Evolutionary conservation across 2,888 invertebrate species (phyloP), one percentile per base, ranked within the genome.

Genomic region (Oscheius sp.): DNA sequence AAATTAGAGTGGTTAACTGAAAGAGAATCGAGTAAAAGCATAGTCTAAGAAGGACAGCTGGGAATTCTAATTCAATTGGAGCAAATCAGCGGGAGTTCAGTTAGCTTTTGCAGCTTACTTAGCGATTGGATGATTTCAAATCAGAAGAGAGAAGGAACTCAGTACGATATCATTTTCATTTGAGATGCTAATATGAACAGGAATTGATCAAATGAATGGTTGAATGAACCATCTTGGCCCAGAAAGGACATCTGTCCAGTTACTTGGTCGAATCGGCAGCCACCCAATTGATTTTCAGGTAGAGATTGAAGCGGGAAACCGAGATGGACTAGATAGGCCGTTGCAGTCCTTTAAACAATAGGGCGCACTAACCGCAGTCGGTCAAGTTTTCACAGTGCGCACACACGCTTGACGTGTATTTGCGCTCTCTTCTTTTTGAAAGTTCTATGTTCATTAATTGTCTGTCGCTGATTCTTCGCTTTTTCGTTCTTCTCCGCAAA

Each of bases 311-410:
- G 34, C 33, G 34, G 55, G 37, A 34, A 55, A 55, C n/a, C 15
- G n/a, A 55, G 55, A 55, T 55, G 55, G 23, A 34, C 27, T 17
- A 61, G 61, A 61, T 45, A 58, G 39, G 61, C 17, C 31, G 27
- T n/a, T 25, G n/a, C 61, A 61, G 61, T 61, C 61, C 61, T 61
- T 61, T 61, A 61, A 61, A 25, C 42, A 55, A 6, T 45, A 23
- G 45, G n/a, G 61, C 61, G 61, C 58, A 42, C 61, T 39, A 23
- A 61, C 42, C n/a, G 29, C 45, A 31, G 45, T 25, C 27, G 42
- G 45, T 42, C 29, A 25, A n/a, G 23, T 42, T 61, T 33, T 15
- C 45, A 61, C 61, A 27, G 55, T 61, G 10, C 37, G 20, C 37
- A 12, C 45, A 29, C 61, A 34, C 17, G 17, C 33, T 23, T 25